Percentiles rank a stretch among this genome's conserved stretches.
These are phyloP conservation scores for Trypoxylus dichotomus DNA, from an alignment of 1,140 invertebrate species.

Conservation along the genomic window DNA sequence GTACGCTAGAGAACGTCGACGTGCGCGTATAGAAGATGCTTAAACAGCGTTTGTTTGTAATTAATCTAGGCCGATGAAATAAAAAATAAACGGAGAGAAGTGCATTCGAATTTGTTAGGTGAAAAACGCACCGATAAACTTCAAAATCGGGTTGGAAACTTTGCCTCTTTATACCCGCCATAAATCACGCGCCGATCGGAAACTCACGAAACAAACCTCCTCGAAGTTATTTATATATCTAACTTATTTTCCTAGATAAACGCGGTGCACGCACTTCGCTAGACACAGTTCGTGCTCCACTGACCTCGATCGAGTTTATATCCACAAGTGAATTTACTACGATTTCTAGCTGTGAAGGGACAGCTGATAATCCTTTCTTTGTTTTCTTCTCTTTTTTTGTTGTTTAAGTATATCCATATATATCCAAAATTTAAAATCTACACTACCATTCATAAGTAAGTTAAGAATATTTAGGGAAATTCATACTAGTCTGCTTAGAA, in stretches of 20 bases:
- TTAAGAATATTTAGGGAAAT: no score
- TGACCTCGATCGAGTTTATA: not conserved
- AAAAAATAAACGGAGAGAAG: no score
- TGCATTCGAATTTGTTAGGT: not conserved
- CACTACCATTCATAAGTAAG: no score
- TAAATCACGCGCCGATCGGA: not conserved
- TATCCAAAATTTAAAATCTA: no score
- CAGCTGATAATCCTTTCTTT: no score
- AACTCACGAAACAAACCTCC: not conserved
- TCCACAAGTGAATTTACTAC: not conserved
- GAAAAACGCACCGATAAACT: not conserved
- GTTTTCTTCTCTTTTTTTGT: no score
- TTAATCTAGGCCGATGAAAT: not conserved
- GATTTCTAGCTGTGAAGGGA: not conserved
- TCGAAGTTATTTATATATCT: not conserved
- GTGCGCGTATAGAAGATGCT: not conserved
- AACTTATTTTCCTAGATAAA: not conserved
- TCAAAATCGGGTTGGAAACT: not conserved
- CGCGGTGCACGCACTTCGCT: not conserved
- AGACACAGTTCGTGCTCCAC: not conserved
- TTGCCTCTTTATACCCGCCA: not conserved
- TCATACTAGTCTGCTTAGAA: no score
- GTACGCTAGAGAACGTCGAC: not conserved
- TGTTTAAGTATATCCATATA: no score
- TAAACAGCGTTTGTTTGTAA: not conserved